Percentiles rank a stretch among this genome's conserved stretches.
phyloP scores from a whole-genome alignment of 2,113 vertebrate genomes.

The Callionymus lyra region DNA sequence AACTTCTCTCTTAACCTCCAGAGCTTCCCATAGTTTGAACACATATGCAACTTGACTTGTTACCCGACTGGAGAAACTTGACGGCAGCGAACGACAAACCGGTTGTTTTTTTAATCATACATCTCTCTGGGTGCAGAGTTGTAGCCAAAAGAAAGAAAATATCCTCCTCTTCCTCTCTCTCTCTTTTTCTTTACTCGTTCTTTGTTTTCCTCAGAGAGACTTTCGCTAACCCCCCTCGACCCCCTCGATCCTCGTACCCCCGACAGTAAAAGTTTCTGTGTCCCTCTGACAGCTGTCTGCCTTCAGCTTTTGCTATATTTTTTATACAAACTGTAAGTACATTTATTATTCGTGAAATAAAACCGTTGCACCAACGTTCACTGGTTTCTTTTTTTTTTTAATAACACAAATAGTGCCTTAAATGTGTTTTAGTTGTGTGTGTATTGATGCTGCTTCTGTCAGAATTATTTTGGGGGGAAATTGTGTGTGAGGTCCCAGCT shows the following conservation, averaged over 20 bases:
- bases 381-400: constrained; percentile 10
- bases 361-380: constrained; percentile 66
- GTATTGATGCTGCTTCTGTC: too few species aligned
- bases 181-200: constrained; percentile 1
- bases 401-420: too few species aligned
- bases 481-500: too few species aligned
- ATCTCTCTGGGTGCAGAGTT: constrained; percentile 14
- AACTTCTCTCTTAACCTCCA: constrained; percentile 9
- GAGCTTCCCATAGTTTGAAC: constrained; percentile 30
- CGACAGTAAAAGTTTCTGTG: constrained; percentile 16
- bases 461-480: too few species aligned
- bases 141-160: constrained; percentile 15
- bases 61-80: constrained; percentile 6
- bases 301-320: constrained; percentile 59
- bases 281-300: constrained; percentile 33
- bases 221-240: constrained; percentile 7
- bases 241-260: background rate
- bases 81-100: constrained; percentile 5
- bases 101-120: constrained; percentile 2
- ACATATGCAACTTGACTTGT: constrained; percentile 24
- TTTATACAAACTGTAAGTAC: constrained; percentile 74
- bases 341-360: constrained; percentile 69
- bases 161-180: background rate
- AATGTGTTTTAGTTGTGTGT: too few species aligned
- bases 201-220: constrained; percentile 10